Evolutionary conservation across 37 sponge, comb jelly and placozoan species (phyloP).

Genomic region (Beroe forskalii): DNA sequence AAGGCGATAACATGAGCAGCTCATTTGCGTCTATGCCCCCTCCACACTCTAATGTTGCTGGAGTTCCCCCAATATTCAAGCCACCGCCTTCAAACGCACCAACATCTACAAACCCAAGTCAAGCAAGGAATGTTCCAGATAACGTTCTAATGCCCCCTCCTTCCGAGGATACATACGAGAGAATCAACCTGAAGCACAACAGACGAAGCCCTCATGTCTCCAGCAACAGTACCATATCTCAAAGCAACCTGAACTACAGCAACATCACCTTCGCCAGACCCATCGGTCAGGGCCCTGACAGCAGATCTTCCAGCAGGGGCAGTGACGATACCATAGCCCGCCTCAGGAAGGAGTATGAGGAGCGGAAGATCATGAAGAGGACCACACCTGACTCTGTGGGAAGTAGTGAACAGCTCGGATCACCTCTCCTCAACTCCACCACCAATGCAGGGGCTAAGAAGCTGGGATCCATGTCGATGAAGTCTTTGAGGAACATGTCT

Average conservation of each 20-base stretch:
- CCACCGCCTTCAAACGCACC: no score
- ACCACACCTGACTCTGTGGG: background rate
- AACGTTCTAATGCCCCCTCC: constrained; percentile 31
- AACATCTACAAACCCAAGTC: no score
- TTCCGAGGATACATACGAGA: background rate
- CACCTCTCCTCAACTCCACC: constrained; percentile 45
- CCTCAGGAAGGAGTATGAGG: constrained; percentile 43
- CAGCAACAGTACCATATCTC: background rate
- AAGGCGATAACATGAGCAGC: no score
- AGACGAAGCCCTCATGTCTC: background rate
- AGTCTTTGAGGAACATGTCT: constrained; percentile 7
- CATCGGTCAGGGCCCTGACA: background rate
- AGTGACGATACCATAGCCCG: constrained; percentile 34
- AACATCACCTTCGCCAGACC: constrained; percentile 35
- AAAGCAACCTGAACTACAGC: constrained; percentile 1
- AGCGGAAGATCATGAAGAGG: constrained; percentile 8
- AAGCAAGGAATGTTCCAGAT: background rate
- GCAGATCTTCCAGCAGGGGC: background rate
- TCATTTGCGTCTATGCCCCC: no score
- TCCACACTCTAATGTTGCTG: no score
- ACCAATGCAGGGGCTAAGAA: background rate
- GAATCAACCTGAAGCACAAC: constrained; percentile 4
- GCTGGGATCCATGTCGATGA: constrained; percentile 20
- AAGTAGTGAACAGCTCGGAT: background rate
- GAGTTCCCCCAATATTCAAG: no score